These are phyloP conservation scores for Petroica traversi DNA, from an alignment of 2,113 vertebrate species.

Conservation along the genomic window DNA sequence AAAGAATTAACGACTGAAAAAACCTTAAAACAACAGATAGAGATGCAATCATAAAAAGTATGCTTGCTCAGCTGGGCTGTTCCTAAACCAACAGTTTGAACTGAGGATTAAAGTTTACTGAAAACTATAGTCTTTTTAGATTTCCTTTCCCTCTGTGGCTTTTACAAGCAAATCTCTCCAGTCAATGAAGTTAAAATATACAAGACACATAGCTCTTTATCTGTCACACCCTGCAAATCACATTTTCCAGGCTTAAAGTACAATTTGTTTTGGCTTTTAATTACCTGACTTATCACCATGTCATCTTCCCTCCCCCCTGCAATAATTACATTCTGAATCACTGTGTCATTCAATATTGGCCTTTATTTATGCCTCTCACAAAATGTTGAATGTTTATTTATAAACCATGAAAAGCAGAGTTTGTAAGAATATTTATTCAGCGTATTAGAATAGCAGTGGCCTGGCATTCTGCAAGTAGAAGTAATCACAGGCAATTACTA, in stretches of 20 bases:
- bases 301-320: slow-evolving; percentile 14
- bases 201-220: slow-evolving; percentile 2
- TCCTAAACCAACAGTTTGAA: neutral
- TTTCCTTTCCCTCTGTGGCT: neutral
- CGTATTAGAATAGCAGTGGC: slow-evolving; percentile 10
- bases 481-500: slow-evolving; percentile 63
- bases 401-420: slow-evolving; percentile 59
- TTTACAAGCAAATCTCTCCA: neutral
- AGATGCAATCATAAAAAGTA: neutral
- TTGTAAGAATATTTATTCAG: slow-evolving; percentile 65
- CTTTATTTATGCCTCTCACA: slow-evolving; percentile 59
- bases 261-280: slow-evolving; percentile 64
- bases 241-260: slow-evolving; percentile 48
- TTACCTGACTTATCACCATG: slow-evolving; percentile 59
- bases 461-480: slow-evolving; percentile 46
- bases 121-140: neutral
- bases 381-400: slow-evolving; percentile 57
- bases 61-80: neutral
- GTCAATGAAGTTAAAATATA: neutral
- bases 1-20: neutral
- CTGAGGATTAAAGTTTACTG: neutral
- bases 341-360: slow-evolving; percentile 59
- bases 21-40: neutral
- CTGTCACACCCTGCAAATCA: slow-evolving; percentile 45
- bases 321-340: slow-evolving; percentile 62